Base-by-base conservation (phyloP, 2,797 vertebrate species). In the Oceanodroma leucorhoa region DNA sequence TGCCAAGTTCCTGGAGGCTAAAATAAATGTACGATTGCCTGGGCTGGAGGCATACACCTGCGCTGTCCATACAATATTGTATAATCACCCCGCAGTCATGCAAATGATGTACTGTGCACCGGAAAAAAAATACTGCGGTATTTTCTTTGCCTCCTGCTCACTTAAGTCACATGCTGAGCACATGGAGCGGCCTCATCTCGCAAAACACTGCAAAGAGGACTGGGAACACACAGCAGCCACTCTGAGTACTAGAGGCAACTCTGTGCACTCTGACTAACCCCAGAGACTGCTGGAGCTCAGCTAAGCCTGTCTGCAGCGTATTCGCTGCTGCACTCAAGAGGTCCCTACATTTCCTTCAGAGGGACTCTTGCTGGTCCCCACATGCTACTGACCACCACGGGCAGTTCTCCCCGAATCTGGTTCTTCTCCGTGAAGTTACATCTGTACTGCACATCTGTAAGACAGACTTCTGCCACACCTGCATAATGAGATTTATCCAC, bases 31-130 rank as follows among this genome's bases (percentile, higher is more conserved):
- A 34, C 0, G 1, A 67, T 32, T 72, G 24, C 36, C 48, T 45
- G 54, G 34, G n/a, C 24, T 73, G 30, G 21, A 79, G 29, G 48
- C 73, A 67, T 65, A 87, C 20, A 92, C 27, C 60, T 66, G 20
- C 0, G 0, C 30, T 36, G 58, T 65, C 51, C 2, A 0, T 36
- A 60, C 61, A 77, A 66, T 2, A 43, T 43, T 43, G 10, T 38
- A 61, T 0, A 55, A 61, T 43, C 72, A 61, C 27, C 18, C 30
- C 18, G 14, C 11, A 77, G 30, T 27, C 6, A 14, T 9, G 48
- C 66, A 67, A 45, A 83, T 53, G 26, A 46, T 6, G 13, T 32
- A 51, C 5, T 20, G 17, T 43, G 27, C 55, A 62, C 29, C 51
- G 21, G 21, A 45, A 41, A 53, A 57, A 91, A 64, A 86, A 58